Evolutionary conservation across 2,113 vertebrate species (phyloP).

Genomic region (Benitochromis conjunctus): DNA sequence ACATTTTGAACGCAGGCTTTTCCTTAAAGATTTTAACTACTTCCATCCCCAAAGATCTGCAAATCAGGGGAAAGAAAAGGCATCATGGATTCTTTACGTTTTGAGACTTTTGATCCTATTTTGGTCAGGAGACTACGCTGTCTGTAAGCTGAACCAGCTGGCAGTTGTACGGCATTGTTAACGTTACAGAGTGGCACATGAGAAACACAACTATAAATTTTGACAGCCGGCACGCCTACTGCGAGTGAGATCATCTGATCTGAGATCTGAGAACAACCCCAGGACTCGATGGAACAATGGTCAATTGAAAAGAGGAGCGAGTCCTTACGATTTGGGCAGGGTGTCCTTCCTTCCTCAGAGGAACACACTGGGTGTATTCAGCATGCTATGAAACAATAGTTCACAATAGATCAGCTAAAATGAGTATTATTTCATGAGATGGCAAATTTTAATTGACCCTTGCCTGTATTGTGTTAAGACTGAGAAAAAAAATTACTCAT

Average conservation of each 20-base stretch:
- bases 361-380: constrained; percentile 69
- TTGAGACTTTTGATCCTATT: neutral
- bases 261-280: constrained; percentile 13
- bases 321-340: constrained; percentile 62
- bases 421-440: constrained; percentile 47
- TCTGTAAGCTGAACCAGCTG: neutral
- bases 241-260: constrained; percentile 32
- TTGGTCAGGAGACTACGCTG: neutral
- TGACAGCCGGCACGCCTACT: neutral
- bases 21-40: neutral
- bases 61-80: neutral
- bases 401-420: constrained; percentile 54
- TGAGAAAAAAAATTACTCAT: constrained; percentile 7
- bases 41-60: neutral
- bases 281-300: constrained; percentile 59
- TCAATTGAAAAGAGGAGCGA: constrained; percentile 55
- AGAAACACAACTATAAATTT: neutral
- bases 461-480: constrained; percentile 2
- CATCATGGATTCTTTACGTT: neutral
- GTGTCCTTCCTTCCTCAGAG: constrained; percentile 74
- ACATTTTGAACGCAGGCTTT: neutral
- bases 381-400: constrained; percentile 42
- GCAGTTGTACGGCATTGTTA: neutral
- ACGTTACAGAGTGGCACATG: neutral
- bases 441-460: constrained; percentile 51